Evolutionary conservation across 2,888 invertebrate species (phyloP).

Genomic region (Tribolium freemani): DNA sequence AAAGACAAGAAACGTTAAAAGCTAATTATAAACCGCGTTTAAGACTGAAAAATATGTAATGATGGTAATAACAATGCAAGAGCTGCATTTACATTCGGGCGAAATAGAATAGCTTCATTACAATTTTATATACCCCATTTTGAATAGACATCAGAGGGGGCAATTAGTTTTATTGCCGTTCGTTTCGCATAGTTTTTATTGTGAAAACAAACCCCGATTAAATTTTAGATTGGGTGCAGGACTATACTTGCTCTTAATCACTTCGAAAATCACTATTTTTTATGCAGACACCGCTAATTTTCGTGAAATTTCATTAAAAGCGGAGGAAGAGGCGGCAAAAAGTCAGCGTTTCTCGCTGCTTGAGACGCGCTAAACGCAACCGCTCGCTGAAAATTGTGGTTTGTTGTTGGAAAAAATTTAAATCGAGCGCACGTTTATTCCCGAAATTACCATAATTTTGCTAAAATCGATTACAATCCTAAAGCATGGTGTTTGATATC

Average conservation of each 20-base stretch:
- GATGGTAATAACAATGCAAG: conserved; percentile 29
- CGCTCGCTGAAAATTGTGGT: not conserved
- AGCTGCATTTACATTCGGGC: conserved; percentile 17
- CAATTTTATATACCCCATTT: conserved; percentile 24
- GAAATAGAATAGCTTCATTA: conserved; percentile 32
- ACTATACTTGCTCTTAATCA: conserved; percentile 19
- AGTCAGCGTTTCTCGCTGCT: not conserved
- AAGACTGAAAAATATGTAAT: conserved; percentile 19
- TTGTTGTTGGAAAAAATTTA: conserved; percentile 52
- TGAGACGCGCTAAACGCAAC: not conserved
- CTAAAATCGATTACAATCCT: conserved; percentile 64
- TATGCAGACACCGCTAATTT: conserved; percentile 6
- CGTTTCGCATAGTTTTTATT: not conserved
- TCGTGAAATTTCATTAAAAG: conserved; percentile 20
- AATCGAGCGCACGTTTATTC: conserved; percentile 64
- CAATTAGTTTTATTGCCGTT: conserved; percentile 25
- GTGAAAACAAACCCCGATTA: conserved; percentile 1
- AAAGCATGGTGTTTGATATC: conserved; percentile 63
- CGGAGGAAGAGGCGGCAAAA: conserved; percentile 2
- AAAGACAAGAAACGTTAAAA: conserved; percentile 13
- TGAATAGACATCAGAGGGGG: conserved; percentile 1
- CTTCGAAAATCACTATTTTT: conserved; percentile 18
- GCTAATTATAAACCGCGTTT: conserved; percentile 24
- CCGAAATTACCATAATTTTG: conserved; percentile 67
- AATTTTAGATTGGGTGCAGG: conserved; percentile 12